Evolutionary conservation across 2,113 vertebrate species (phyloP), one percentile per base, ranked within the genome.

Genomic region (Mohoua ochrocephala): DNA sequence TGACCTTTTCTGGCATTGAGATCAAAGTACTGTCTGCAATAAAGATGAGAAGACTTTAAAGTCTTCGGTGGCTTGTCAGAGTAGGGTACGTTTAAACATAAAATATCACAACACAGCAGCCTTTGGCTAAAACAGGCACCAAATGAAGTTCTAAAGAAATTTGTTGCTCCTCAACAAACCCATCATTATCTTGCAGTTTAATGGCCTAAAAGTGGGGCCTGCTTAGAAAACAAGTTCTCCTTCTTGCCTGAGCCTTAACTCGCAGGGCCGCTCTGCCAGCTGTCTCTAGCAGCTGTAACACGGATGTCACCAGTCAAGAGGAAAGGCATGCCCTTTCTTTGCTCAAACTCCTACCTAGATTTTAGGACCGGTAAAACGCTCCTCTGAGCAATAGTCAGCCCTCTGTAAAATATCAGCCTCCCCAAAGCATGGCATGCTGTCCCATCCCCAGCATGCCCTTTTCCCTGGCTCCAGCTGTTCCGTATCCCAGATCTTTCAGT

Each of bases 1-100:
- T 80, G 89, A 96, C 95, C 89, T 97, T 96, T 97, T 87, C 94
- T 97, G 89, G 87, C 96, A 90, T 22, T 84, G 93, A 95, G 94
- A 97, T 97, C 91, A 96, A 97, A 97, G 95, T 56, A 85, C 60
- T 89, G 81, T 92, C 95, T 97, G 91, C 96, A 96, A 76, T 97
- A 95, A 97, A 97, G 91, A 98, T 87, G 90, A 97, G 91, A 96
- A 88, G 73, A 95, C 78, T 85, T 95, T 92, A 94, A 95, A 96
- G 73, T 91, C 71, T 92, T 93, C 13, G 59, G 74, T 92, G 65
- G 60, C 69, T 89, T 97, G 95, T 95, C 95, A 88, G 87, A 92
- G 84, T 92, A 92, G 87, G 56, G 39, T 87, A 93, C 74, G 30
- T 96, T 97, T 97, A 97, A 97, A 97, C 84, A 95, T 95, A 74